phyloP scores from a whole-genome alignment of 2,113 vertebrate genomes.

The Recurvirostra avosetta region DNA sequence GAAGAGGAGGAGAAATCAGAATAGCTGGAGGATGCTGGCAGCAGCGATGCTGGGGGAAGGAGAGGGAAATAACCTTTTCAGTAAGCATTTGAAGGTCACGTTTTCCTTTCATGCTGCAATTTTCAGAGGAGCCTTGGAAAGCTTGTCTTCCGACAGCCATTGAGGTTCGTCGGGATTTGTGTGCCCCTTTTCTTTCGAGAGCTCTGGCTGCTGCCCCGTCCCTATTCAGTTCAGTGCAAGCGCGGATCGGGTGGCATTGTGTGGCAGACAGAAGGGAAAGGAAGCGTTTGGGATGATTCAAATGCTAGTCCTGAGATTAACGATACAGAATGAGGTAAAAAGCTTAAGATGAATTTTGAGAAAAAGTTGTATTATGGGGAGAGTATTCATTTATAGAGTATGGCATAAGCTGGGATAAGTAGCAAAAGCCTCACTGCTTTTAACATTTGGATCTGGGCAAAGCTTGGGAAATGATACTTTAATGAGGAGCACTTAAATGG shows the following conservation, averaged over 20 bases:
- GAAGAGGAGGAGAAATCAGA: neutral
- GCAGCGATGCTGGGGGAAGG: neutral
- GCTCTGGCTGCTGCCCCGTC: neutral
- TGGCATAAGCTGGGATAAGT: neutral
- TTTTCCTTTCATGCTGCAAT: neutral
- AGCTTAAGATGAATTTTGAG: neutral
- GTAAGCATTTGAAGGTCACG: neutral
- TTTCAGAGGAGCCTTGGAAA: neutral
- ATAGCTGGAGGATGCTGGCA: neutral
- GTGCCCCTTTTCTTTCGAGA: neutral
- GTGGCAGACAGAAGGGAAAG: neutral
- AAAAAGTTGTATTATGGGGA: neutral
- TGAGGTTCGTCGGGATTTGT: rapidly evolving
- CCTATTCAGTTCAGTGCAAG: neutral
- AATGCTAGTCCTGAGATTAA: neutral
- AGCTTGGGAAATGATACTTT: neutral
- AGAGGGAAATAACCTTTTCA: neutral
- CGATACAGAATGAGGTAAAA: neutral
- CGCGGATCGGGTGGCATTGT: rapidly evolving
- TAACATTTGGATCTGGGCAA: neutral
- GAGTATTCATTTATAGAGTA: neutral
- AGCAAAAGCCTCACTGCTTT: neutral
- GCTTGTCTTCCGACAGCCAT: rapidly evolving
- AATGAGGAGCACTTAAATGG: neutral
- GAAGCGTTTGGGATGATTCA: neutral